Conservation (phyloP, 2,113 vertebrate species). For the Caranx ignobilis region DNA sequence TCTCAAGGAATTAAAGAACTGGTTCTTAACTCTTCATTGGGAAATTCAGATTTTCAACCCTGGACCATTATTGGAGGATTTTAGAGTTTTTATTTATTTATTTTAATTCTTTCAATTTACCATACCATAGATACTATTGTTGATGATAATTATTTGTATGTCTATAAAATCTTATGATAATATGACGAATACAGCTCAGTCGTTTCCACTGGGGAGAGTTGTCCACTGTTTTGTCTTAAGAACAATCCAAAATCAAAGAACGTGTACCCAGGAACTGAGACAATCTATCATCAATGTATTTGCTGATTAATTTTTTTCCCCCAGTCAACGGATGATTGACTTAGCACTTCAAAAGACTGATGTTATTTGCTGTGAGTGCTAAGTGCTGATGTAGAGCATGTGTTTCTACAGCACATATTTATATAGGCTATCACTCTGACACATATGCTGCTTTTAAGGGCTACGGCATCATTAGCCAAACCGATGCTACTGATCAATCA, state of each 20-base stretch:
- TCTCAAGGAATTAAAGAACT: no score
- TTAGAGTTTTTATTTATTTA: no score
- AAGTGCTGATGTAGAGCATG: no score
- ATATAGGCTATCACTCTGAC: background rate
- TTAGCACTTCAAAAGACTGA: no score
- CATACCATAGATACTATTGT: no score
- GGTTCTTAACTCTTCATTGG: no score
- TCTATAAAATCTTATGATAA: background rate
- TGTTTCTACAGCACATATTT: background rate
- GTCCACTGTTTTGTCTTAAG: background rate
- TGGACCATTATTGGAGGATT: no score
- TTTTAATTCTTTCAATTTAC: no score
- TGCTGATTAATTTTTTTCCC: background rate
- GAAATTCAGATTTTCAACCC: no score
- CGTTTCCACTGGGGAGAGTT: background rate
- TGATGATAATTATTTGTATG: background rate
- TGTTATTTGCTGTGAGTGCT: no score
- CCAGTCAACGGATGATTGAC: no score
- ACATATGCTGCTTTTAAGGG: background rate
- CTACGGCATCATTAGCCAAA: no score
- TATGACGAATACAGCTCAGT: background rate
- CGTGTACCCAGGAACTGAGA: background rate
- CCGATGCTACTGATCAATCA: background rate
- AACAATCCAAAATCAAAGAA: background rate
- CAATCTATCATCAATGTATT: background rate